These are phyloP conservation scores for Papilio polyxenes DNA, from an alignment of 1,140 invertebrate genomes.

Conservation along the genomic window DNA sequence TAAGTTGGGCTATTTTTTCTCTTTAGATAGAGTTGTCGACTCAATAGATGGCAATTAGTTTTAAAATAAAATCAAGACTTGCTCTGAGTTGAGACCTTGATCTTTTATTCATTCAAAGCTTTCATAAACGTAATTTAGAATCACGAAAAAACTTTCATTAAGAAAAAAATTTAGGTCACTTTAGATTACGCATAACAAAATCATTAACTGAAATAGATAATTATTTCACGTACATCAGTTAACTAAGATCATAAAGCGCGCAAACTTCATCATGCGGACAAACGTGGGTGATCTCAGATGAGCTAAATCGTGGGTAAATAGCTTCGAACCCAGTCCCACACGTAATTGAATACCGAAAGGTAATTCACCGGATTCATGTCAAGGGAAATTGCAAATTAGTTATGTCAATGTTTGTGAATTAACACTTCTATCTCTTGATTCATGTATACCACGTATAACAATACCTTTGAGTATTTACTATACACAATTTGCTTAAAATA, in stretches of 20 bases:
- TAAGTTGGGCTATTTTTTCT: not conserved
- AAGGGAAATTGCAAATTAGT: conserved; percentile 47
- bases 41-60: not conserved
- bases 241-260: conserved; percentile 26
- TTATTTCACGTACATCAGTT: conserved; percentile 32
- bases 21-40: not conserved
- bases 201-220: conserved; percentile 28
- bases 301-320: conserved; percentile 39
- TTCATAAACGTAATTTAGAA: not conserved
- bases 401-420: conserved; percentile 40
- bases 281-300: conserved; percentile 30
- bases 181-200: not conserved
- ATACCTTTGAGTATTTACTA: not conserved
- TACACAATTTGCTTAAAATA: not conserved
- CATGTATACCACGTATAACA: conserved; percentile 33
- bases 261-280: conserved; percentile 22
- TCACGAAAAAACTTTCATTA: no score
- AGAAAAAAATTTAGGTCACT: not conserved
- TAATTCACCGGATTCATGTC: conserved; percentile 46
- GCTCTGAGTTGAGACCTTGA: not conserved
- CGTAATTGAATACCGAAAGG: conserved; percentile 42
- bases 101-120: not conserved
- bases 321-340: conserved; percentile 28
- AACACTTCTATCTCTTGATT: conserved; percentile 27
- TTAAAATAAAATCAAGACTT: not conserved